A percentile compares a stretch with the other conserved stretches of the same genome.
phyloP scores from a whole-genome alignment of 37 sponge, comb jelly and placozoan genomes.

The Spongilla lacustris region DNA sequence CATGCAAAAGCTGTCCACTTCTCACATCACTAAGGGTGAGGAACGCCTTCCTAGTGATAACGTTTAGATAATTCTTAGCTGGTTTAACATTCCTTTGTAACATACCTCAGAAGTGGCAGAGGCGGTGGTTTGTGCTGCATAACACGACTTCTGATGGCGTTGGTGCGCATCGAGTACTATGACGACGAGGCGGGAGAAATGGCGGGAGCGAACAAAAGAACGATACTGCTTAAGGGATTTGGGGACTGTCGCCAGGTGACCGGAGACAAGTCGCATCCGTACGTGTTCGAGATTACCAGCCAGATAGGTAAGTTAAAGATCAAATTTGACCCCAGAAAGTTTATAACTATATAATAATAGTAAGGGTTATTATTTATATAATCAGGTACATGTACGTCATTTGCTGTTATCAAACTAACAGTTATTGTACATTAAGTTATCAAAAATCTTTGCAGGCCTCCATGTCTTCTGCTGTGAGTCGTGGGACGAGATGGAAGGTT shows the following conservation, averaged over 20 bases:
- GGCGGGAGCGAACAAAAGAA: constrained; percentile 27
- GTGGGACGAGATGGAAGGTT: neutral
- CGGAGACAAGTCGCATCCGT: constrained; percentile 61
- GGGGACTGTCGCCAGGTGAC: constrained; percentile 36
- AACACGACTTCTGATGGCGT: constrained; percentile 48
- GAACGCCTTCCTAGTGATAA: too few species aligned
- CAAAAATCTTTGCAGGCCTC: neutral
- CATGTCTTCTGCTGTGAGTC: neutral
- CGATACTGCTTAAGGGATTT: constrained; percentile 52
- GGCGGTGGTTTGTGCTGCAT: constrained; percentile 67
- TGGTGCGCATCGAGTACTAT: constrained; percentile 76
- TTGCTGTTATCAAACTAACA: too few species aligned
- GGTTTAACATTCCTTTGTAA: neutral
- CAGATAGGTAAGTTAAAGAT: constrained; percentile 36
- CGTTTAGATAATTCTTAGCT: neutral
- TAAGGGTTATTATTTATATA: too few species aligned
- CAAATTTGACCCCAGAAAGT: too few species aligned
- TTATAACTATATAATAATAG: too few species aligned
- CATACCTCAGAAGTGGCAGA: constrained; percentile 74
- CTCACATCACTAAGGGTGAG: neutral
- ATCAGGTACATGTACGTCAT: too few species aligned
- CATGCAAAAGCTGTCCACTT: neutral
- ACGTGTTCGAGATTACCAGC: constrained; percentile 68
- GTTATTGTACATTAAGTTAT: too few species aligned
- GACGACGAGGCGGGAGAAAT: constrained; percentile 45